Conservation (phyloP, 2,888 invertebrate species). For the Temnothorax unifasciatus region DNA sequence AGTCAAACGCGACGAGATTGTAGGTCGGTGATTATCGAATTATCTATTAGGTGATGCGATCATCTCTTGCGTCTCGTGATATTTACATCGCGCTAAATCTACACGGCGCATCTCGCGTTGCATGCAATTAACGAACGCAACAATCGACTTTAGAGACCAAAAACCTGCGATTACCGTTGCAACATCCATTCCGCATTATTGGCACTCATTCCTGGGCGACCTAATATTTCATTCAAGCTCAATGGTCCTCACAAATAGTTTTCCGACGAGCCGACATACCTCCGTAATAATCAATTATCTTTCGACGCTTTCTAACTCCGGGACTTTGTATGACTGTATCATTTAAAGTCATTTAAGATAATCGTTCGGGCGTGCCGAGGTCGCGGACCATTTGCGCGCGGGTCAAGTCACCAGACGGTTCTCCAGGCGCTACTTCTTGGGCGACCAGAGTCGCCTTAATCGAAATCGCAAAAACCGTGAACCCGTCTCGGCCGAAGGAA, state of each 20-base stretch:
- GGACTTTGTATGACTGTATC: slow-evolving; percentile 1
- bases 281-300: slow-evolving; percentile 13
- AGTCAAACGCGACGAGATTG: slow-evolving; percentile 16
- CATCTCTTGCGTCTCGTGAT: slow-evolving; percentile 1
- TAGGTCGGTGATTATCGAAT: slow-evolving; percentile 24
- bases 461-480: slow-evolving; percentile 38
- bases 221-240: slow-evolving; percentile 7
- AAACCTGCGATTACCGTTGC: slow-evolving; percentile 21
- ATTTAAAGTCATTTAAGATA: slow-evolving; percentile 30
- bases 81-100: slow-evolving; percentile 31
- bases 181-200: not conserved
- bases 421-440: not conserved
- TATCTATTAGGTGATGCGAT: slow-evolving; percentile 26
- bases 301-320: slow-evolving; percentile 8
- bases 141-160: not conserved
- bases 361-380: slow-evolving; percentile 49
- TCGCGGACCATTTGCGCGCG: not conserved
- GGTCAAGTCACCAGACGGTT: slow-evolving; percentile 21
- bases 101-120: not conserved
- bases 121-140: not conserved
- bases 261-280: not conserved
- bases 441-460: slow-evolving; percentile 23
- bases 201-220: not conserved
- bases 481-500: slow-evolving; percentile 50
- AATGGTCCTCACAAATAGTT: not conserved